These are phyloP conservation scores for Ceuthmochares aereus DNA, from an alignment of 2,113 vertebrate genomes.

Conservation along the genomic window DNA sequence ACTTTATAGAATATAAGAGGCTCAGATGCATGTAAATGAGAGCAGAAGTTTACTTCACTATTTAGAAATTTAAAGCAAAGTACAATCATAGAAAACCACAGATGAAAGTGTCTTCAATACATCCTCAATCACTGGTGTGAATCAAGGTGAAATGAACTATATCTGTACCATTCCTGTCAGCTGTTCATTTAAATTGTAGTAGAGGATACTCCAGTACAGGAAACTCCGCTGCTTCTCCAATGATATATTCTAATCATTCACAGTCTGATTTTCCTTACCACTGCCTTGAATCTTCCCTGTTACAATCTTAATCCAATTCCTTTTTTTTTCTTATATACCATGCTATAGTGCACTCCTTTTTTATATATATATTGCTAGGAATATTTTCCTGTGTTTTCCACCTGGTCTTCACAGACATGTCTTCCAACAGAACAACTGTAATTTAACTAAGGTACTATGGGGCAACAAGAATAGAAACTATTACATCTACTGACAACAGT, in stretches of 20 bases:
- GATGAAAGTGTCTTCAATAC: neutral
- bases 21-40: neutral
- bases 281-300: neutral
- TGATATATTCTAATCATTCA: neutral
- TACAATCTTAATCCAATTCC: neutral
- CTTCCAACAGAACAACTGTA: slow-evolving; percentile 18
- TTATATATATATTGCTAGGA: neutral
- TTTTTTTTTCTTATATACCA: neutral
- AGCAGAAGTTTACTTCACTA: slow-evolving; percentile 6
- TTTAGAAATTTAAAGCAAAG: neutral
- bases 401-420: neutral
- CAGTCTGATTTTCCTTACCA: neutral
- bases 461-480: slow-evolving; percentile 27
- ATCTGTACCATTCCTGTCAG: neutral
- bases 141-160: neutral
- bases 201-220: neutral
- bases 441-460: slow-evolving; percentile 12
- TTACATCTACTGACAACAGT: neutral
- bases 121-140: fast-evolving
- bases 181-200: neutral
- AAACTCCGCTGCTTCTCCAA: neutral
- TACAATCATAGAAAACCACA: neutral
- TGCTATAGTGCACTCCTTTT: neutral
- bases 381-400: neutral
- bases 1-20: slow-evolving; percentile 7